Evolutionary conservation across 1,140 invertebrate genomes (phyloP), one percentile per base, ranked within the genome.

Genomic region (Caenorhabditis inopinata): DNA sequence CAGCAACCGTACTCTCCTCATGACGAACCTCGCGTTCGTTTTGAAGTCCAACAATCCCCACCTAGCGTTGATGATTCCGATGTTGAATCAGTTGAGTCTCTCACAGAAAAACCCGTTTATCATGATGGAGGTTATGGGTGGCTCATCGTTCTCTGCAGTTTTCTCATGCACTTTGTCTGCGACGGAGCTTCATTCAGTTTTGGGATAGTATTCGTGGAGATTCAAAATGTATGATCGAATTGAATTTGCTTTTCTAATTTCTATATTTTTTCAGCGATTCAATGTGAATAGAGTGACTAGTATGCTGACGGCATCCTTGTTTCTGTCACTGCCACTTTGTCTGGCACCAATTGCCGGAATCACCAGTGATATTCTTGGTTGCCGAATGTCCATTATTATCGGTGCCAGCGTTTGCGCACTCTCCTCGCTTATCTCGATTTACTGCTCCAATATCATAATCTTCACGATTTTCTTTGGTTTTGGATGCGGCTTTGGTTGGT

Each of bases 151-250:
- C 93, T 96, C 85, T 94, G 94, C 53, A 95, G 94, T 12, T 98
- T 98, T 89, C 92, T 97, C 92, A 96, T 96, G 89, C 97, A 98
- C 91, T 93, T 97, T 91, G 94, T 97, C 81, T 94, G 96, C n/a
- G 96, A 98, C 89, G 96, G 96, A 18, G 23, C 74, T 25, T 85
- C 86, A 2, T 90, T 89, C 80, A 88, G 88, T 12, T 89, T 89
- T 82, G 89, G 88, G 3, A 84, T 77, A 51, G 2, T 83, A 5
- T 82, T 47, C 3, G 90, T 91, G 16, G 92, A 94, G 85, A 93
- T 97, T 23, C 45, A 38, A 27, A 16, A 25, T 4, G 77, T 78
- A 25, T 27, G 47, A 5, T 21, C 38, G 62, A 23, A 0, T 27
- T 21, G 12, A 21, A 16, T 12, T 6, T 14, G 27, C 6, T 3